A percentile compares a stretch with the other conserved stretches of the same genome.
Evolutionary conservation across 2,113 vertebrate genomes (phyloP).

Genomic region (Coregonus clupeaformis): DNA sequence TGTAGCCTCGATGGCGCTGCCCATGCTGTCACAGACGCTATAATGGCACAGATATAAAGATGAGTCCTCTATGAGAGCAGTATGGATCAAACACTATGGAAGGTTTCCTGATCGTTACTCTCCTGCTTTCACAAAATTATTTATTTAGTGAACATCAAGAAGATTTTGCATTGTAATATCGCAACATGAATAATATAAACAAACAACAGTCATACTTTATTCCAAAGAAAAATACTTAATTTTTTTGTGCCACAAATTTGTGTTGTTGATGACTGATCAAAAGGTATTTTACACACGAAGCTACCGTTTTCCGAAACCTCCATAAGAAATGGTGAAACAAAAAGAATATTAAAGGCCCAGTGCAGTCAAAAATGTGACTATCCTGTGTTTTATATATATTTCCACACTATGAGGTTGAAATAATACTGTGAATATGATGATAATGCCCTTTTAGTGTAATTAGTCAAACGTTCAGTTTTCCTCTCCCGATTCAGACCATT

Average conservation of each 20-base stretch:
- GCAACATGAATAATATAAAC: background rate
- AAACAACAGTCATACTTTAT: background rate
- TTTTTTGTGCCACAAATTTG: constrained; percentile 31
- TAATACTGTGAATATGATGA: no score
- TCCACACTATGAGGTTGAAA: no score
- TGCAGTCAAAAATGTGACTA: no score
- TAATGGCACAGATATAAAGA: background rate
- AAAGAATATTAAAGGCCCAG: constrained; percentile 18
- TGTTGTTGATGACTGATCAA: constrained; percentile 10
- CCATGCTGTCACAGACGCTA: no score
- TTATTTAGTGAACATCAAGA: background rate
- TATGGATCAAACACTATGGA: constrained; percentile 27
- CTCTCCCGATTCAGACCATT: no score
- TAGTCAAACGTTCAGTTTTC: no score
- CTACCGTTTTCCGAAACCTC: constrained; percentile 51
- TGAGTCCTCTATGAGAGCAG: constrained; percentile 1
- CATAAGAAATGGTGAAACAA: constrained; percentile 37
- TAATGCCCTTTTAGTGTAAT: no score
- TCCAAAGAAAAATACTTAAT: constrained; percentile 49
- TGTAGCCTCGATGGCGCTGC: no score
- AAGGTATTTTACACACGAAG: constrained; percentile 16
- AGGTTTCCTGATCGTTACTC: constrained; percentile 35
- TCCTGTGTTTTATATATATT: no score
- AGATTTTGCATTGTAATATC: background rate
- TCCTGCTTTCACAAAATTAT: background rate